These are phyloP conservation scores for Todiramphus chloris DNA, from an alignment of 2,113 vertebrate species.

Conservation along the genomic window DNA sequence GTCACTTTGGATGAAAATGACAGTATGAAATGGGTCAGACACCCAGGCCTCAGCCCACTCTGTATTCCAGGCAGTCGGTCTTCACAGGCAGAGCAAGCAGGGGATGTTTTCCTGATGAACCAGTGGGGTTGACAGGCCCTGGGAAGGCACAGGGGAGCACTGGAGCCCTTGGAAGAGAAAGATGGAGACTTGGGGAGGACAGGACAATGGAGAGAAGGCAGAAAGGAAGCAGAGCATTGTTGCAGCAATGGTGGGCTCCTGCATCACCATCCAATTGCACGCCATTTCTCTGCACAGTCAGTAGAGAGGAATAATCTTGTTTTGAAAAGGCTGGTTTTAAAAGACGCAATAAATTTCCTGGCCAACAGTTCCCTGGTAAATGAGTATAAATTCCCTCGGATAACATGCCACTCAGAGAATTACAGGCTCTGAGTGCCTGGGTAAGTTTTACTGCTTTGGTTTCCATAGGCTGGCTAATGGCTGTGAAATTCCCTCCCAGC, in stretches of 20 bases:
- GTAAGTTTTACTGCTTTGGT: conserved; percentile 11
- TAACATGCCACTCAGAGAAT: neutral
- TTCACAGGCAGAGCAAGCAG: neutral
- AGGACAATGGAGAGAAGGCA: neutral
- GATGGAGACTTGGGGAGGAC: neutral
- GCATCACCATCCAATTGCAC: neutral
- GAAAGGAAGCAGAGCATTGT: neutral
- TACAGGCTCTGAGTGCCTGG: neutral
- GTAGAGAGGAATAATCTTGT: neutral
- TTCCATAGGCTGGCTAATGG: neutral
- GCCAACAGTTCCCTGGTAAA: neutral
- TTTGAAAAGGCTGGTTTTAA: conserved; percentile 13
- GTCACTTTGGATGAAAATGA: conserved; percentile 16
- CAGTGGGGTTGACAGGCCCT: neutral
- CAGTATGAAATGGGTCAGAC: neutral
- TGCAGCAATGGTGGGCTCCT: neutral
- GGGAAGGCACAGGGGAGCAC: neutral
- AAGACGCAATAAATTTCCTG: conserved; percentile 4
- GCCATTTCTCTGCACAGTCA: neutral
- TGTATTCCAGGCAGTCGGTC: neutral
- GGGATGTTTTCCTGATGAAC: neutral
- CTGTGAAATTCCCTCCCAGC: conserved; percentile 20
- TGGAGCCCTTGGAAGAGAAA: neutral
- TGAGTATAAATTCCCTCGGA: neutral
- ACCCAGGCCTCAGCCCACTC: neutral